Evolutionary conservation across 2,797 vertebrate genomes (phyloP).

Genomic region (Ceryle rudis): DNA sequence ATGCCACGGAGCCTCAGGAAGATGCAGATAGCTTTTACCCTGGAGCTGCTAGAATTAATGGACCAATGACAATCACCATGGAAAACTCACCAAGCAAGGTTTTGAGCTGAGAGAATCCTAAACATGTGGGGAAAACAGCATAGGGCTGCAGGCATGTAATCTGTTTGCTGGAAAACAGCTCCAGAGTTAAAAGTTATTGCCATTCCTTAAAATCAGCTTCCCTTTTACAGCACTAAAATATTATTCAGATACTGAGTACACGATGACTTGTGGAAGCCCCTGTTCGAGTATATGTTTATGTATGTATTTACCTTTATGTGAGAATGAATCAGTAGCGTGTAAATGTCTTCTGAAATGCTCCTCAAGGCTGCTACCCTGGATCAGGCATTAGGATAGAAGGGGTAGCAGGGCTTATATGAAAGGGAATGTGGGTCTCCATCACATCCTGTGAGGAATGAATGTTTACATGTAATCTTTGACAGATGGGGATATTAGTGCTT

Average conservation of each 20-base stretch:
- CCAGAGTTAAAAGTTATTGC: background rate
- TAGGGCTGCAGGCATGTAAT: background rate
- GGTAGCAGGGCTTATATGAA: background rate
- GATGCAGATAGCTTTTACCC: slow-evolving; percentile 7
- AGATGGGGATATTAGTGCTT: slow-evolving; percentile 17
- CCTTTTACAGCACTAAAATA: background rate
- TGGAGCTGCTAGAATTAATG: slow-evolving; percentile 47
- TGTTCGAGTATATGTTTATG: background rate
- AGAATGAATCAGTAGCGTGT: background rate
- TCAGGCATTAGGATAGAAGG: background rate
- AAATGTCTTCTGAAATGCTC: background rate
- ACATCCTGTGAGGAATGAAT: background rate
- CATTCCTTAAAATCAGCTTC: background rate
- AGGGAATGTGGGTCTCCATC: background rate
- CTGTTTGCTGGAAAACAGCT: background rate
- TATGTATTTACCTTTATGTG: background rate
- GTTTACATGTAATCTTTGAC: slow-evolving; percentile 26
- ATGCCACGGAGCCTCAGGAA: background rate
- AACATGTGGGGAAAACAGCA: background rate
- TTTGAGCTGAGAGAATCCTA: background rate
- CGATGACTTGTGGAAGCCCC: background rate
- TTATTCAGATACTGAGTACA: background rate
- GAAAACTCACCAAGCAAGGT: background rate
- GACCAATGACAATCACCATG: background rate
- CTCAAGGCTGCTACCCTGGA: background rate